Base-by-base conservation (phyloP, 1,140 invertebrate genomes). In the Tribolium madens region DNA sequence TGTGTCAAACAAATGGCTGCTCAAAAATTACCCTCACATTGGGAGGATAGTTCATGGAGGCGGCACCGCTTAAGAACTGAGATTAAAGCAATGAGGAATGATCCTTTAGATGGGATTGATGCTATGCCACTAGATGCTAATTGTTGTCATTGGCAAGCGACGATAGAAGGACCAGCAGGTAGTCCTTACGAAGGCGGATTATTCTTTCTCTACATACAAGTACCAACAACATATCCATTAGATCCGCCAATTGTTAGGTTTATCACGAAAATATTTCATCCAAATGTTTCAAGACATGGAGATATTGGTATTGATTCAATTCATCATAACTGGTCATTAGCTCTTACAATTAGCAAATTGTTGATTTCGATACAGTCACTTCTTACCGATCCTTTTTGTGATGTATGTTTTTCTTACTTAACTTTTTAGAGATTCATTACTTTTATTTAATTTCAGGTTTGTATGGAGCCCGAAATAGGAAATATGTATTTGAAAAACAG, bases 291-390 rank as follows among this genome's bases (percentile, higher is more conserved):
- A 17, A 90, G 96, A 7, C 96, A 98, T 85, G 97, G 96, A n/a
- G 96, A 98, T 87, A 95, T 98, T 75, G 96, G 96, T 31, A 95
- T 98, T 75, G 97, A 98, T 87, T 97, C 95, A 9, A 96, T 98
- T 83, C 94, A 96, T 83, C 95, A 97, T 86, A 98, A 98, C 87
- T 98, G 97, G 97, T 97, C 95, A 33, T 87, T 98, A 68, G 96
- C 96, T 7, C 87, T 98, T 17, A 97, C 96, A 9, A 94, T 98
- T 84, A 93, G 94, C 47, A 98, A 98, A 84, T 91, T 96, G 48
- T 90, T 97, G 70, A 92, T 96, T 52, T 96, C 94, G 73, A 93
- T 97, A 69, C 96, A 98, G 89, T 97, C 95, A 81, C 88, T 98
- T 36, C 89, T 98, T 13, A 98, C 96, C 0, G 97, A 98, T 88